phyloP scores from a whole-genome alignment of 2,113 vertebrate species.

The Nyctibius bracteatus region DNA sequence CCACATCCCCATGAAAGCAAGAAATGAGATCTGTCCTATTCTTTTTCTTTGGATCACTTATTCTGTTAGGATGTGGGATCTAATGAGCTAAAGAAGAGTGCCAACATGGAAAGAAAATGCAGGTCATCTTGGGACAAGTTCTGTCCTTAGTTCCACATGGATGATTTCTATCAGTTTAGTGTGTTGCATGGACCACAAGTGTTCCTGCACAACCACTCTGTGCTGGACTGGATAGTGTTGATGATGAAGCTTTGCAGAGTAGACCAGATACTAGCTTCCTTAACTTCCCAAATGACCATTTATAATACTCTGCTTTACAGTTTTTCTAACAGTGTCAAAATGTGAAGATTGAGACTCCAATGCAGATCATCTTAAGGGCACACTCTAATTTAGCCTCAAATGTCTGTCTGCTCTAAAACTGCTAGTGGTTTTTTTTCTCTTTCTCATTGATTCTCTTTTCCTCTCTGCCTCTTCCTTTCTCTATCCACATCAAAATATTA shows the following conservation, averaged over 20 bases:
- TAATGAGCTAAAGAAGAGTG: background rate
- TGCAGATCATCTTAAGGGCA: background rate
- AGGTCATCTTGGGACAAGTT: background rate
- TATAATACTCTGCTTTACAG: background rate
- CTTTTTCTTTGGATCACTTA: background rate
- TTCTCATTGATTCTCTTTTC: background rate
- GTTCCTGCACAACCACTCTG: background rate
- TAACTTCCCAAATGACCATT: background rate
- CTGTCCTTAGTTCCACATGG: background rate
- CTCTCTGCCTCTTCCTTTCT: slow-evolving; percentile 4
- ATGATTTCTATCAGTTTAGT: background rate
- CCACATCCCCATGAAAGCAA: background rate
- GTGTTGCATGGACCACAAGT: background rate
- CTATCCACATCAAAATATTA: slow-evolving; percentile 38
- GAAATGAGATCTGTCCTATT: background rate
- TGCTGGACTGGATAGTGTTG: background rate
- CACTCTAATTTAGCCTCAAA: background rate
- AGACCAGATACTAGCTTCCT: background rate
- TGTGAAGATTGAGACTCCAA: background rate
- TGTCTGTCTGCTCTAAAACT: background rate
- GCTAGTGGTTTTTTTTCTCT: background rate
- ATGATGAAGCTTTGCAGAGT: background rate
- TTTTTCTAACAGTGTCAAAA: background rate
- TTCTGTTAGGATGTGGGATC: background rate
- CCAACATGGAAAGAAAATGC: background rate